These are phyloP conservation scores for Vultur gryphus DNA, from an alignment of 2,797 vertebrate genomes.

Conservation along the genomic window DNA sequence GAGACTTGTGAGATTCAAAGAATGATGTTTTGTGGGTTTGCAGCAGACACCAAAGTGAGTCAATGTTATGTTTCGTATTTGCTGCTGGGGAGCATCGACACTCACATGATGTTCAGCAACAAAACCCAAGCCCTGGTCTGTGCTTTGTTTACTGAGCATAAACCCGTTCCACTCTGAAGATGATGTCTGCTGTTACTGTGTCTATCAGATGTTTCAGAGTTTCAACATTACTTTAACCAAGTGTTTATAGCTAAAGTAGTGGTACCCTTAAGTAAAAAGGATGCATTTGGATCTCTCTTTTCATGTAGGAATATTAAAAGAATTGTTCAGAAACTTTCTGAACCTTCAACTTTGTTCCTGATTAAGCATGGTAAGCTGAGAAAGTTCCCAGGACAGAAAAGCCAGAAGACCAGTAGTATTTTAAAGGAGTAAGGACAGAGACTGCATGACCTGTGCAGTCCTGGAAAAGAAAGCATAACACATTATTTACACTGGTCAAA, in stretches of 20 bases:
- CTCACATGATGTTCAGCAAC: slow-evolving; percentile 2
- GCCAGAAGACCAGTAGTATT: background rate
- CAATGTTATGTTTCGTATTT: background rate
- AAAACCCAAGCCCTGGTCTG: background rate
- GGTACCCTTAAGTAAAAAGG: background rate
- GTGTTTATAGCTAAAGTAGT: background rate
- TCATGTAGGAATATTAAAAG: background rate
- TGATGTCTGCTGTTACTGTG: background rate
- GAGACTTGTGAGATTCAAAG: background rate
- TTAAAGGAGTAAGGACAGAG: background rate
- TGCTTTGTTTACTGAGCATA: background rate
- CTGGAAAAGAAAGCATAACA: background rate
- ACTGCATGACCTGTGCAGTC: background rate
- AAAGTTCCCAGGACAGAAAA: background rate
- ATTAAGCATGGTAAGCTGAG: background rate
- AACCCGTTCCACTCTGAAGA: background rate
- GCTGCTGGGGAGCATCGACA: background rate
- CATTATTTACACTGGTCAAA: background rate
- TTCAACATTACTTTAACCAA: background rate
- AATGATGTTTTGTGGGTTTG: slow-evolving; percentile 23
- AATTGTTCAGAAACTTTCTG: background rate
- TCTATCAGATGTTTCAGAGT: background rate
- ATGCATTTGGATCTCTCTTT: background rate
- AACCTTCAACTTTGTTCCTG: background rate
- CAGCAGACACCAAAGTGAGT: slow-evolving; percentile 13